phyloP scores from a whole-genome alignment of 2,113 vertebrate genomes.

The Chloroceryle aenea region DNA sequence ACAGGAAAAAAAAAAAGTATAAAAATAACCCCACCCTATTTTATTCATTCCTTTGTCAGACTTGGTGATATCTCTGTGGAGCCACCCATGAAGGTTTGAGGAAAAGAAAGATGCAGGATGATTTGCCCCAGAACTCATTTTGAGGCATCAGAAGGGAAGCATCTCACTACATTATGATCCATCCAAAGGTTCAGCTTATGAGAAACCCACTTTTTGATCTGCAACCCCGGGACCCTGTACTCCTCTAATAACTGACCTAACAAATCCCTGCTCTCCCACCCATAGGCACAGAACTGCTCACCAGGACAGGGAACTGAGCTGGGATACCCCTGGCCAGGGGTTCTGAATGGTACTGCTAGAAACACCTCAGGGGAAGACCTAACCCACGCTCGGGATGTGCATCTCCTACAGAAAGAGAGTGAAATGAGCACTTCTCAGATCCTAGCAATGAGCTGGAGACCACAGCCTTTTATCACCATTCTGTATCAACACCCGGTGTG shows the following conservation, averaged over 20 bases:
- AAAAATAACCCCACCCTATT: not conserved
- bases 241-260: not conserved
- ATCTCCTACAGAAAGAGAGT: not conserved
- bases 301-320: not conserved
- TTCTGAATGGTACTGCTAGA: not conserved
- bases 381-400: accelerated
- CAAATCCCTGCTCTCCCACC: not conserved
- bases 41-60: not conserved
- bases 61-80: not conserved
- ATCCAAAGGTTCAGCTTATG: not conserved
- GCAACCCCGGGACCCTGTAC: not conserved
- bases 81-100: not conserved
- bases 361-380: not conserved
- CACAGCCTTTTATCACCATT: accelerated
- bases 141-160: not conserved
- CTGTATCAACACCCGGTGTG: not conserved
- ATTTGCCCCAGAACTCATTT: not conserved
- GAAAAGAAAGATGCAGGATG: not conserved
- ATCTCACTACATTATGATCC: not conserved
- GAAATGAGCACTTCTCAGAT: not conserved
- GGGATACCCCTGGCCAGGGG: not conserved
- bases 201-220: not conserved
- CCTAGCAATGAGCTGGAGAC: not conserved
- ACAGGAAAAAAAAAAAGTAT: not conserved
- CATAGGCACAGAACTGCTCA: not conserved